Conservation (phyloP, 1,140 invertebrate species). For the Harlomillsia oculata region DNA sequence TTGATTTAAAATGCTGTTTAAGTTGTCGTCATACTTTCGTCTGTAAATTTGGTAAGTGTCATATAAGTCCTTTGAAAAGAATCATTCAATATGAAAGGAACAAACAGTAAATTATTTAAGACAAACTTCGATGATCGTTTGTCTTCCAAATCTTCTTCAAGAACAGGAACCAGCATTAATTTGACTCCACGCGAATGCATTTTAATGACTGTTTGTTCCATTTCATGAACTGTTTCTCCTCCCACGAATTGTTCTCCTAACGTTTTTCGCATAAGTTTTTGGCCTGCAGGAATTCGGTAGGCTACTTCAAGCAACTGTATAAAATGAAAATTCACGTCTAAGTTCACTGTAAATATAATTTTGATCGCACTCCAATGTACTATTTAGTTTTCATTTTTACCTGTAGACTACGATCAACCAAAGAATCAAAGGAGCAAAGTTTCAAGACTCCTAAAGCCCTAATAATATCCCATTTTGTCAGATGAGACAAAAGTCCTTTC, state of each 20-base stretch:
- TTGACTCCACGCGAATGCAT: slow-evolving; percentile 36
- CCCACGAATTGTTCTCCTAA: slow-evolving; percentile 41
- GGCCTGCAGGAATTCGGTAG: slow-evolving; percentile 27
- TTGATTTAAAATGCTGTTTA: slow-evolving; percentile 34
- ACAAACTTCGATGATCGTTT: slow-evolving; percentile 19
- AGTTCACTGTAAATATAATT: background rate
- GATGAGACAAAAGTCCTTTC: slow-evolving; percentile 25
- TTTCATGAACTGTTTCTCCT: slow-evolving; percentile 35
- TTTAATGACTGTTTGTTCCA: slow-evolving; percentile 31
- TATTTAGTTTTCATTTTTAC: slow-evolving; percentile 25
- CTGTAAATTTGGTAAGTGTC: slow-evolving; percentile 20
- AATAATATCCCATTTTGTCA: slow-evolving; percentile 35
- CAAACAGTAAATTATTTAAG: slow-evolving; percentile 10
- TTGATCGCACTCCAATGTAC: background rate
- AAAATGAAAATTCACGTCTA: slow-evolving; percentile 1
- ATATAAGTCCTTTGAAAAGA: background rate
- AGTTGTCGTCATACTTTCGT: slow-evolving; percentile 37
- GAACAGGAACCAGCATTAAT: slow-evolving; percentile 41
- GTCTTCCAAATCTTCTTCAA: slow-evolving; percentile 41
- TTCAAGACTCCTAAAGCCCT: slow-evolving; percentile 37
- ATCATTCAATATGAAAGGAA: background rate
- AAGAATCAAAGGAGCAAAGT: slow-evolving; percentile 36
- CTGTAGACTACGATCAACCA: slow-evolving; percentile 37
- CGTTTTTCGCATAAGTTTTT: slow-evolving; percentile 34
- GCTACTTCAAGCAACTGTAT: slow-evolving; percentile 36